Evolutionary conservation across 2,888 invertebrate species (phyloP).

Genomic region (Drosophila cracens): DNA sequence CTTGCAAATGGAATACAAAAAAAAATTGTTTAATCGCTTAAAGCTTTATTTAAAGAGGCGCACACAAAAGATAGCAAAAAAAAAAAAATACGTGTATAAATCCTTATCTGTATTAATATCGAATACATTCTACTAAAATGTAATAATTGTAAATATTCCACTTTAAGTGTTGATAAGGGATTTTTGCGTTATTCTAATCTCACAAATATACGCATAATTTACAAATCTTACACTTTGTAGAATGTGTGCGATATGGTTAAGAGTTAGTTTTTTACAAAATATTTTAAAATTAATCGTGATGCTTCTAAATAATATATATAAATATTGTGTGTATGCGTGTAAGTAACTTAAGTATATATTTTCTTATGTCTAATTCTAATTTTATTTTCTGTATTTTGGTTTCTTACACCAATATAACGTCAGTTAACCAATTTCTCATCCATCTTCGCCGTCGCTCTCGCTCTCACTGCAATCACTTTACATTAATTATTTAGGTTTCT

Average conservation of each 20-base stretch:
- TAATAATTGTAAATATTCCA: neutral
- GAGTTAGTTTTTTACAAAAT: slow-evolving; percentile 15
- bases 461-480: slow-evolving; percentile 15
- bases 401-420: slow-evolving; percentile 26
- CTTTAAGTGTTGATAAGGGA: neutral
- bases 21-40: slow-evolving; percentile 19
- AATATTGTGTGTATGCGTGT: neutral
- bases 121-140: slow-evolving; percentile 10
- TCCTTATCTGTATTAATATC: slow-evolving; percentile 15
- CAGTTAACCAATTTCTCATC: slow-evolving; percentile 11
- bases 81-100: slow-evolving; percentile 18
- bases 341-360: slow-evolving; percentile 16
- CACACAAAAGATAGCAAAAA: slow-evolving; percentile 13
- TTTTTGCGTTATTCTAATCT: neutral
- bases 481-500: slow-evolving; percentile 37
- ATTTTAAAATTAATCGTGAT: slow-evolving; percentile 24
- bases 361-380: slow-evolving; percentile 32
- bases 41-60: slow-evolving; percentile 43
- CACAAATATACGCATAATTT: neutral
- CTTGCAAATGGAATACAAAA: neutral
- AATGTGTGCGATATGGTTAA: slow-evolving; percentile 12
- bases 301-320: slow-evolving; percentile 11
- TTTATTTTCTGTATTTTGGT: slow-evolving; percentile 25
- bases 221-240: neutral
- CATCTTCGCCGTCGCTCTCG: slow-evolving; percentile 2